phyloP scores from a whole-genome alignment of 2,113 vertebrate species.

The Cryptoleucopteryx plumbea region DNA sequence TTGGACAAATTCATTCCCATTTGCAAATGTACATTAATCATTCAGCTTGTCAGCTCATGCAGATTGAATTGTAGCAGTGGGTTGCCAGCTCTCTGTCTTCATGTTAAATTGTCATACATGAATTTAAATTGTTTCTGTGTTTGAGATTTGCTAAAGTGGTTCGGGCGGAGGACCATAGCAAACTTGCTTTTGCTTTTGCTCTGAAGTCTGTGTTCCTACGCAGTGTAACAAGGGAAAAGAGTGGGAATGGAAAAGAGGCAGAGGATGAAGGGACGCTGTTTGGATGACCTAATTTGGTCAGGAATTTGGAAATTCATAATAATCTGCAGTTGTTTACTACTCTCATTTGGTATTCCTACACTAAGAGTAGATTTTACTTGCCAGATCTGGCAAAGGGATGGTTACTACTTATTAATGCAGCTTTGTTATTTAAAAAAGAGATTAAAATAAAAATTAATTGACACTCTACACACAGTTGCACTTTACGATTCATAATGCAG shows the following conservation, averaged over 20 bases:
- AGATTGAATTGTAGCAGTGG: not conserved
- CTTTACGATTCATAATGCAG: not conserved
- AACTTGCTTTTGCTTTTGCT: not conserved
- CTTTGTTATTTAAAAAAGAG: slow-evolving; percentile 35
- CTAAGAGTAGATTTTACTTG: not conserved
- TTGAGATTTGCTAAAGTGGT: not conserved
- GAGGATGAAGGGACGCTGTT: not conserved
- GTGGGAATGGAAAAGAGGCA: not conserved
- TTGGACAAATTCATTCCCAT: not conserved
- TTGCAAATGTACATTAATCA: not conserved
- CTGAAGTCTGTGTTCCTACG: not conserved
- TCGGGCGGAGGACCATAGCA: not conserved
- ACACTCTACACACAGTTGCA: slow-evolving; percentile 34
- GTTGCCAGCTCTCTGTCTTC: not conserved
- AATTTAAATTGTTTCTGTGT: not conserved
- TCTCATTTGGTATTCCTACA: not conserved
- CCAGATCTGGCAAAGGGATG: not conserved
- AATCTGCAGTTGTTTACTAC: not conserved
- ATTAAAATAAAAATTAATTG: slow-evolving; percentile 30
- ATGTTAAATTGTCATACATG: not conserved
- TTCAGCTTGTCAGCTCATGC: not conserved
- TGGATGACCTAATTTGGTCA: not conserved
- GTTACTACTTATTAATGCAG: not conserved
- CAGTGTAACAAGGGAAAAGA: not conserved
- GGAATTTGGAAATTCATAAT: not conserved